phyloP scores from a whole-genome alignment of 2,888 invertebrate genomes.

The Petrophora chlorosata region DNA sequence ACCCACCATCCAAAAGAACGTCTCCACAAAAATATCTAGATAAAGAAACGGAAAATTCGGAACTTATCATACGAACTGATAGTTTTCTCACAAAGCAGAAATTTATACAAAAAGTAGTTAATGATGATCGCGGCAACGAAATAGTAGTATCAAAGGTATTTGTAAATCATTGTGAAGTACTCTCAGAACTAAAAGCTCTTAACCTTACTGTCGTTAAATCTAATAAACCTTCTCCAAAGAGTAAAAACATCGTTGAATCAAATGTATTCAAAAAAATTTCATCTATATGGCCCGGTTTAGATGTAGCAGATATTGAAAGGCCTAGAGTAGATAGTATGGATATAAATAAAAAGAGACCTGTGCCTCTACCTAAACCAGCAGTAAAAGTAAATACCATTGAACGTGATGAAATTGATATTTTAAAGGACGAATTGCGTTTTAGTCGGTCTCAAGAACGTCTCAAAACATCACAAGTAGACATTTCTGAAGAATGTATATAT shows the following conservation, averaged over 20 bases:
- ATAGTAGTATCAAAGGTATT: conserved; percentile 19
- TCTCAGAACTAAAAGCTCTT: conserved; percentile 27
- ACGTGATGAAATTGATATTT: conserved; percentile 1
- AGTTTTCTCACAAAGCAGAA: conserved; percentile 33
- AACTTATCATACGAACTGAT: conserved; percentile 35
- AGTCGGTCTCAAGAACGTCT: neutral
- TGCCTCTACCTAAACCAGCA: conserved; percentile 43
- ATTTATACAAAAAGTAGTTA: conserved; percentile 22
- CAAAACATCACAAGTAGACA: neutral
- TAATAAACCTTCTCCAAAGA: neutral
- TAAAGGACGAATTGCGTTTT: no score
- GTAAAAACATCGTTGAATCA: conserved; percentile 14
- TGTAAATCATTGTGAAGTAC: conserved; percentile 16
- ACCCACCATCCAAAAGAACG: no score
- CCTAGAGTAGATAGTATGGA: conserved; percentile 3
- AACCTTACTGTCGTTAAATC: conserved; percentile 9
- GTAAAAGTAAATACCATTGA: conserved; percentile 4
- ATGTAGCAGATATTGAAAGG: conserved; percentile 6
- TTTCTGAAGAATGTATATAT: conserved; percentile 7
- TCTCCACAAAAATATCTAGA: conserved; percentile 18
- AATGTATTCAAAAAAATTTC: conserved; percentile 23
- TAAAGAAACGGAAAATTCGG: conserved; percentile 20
- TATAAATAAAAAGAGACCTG: conserved; percentile 43
- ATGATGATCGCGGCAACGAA: conserved; percentile 2
- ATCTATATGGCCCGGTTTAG: conserved; percentile 24